These are phyloP conservation scores for Aegithalos caudatus DNA, from an alignment of 2,113 vertebrate genomes.

Conservation along the genomic window DNA sequence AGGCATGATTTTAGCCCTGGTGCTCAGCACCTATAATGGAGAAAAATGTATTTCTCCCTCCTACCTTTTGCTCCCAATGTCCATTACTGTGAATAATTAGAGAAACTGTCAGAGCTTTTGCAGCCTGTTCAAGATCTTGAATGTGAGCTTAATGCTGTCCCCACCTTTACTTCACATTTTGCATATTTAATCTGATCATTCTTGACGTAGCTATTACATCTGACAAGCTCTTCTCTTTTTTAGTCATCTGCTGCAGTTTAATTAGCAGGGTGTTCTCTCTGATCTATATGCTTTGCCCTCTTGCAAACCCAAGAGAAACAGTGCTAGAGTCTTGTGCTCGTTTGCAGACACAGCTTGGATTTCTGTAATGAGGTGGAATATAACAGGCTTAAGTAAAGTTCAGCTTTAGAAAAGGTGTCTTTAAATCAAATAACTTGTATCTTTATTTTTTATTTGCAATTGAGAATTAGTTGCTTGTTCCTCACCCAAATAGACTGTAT, in stretches of 20 bases:
- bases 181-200: slow-evolving; percentile 77
- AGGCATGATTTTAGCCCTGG: slow-evolving; percentile 81
- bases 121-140: slow-evolving; percentile 66
- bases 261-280: slow-evolving; percentile 79
- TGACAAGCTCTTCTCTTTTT: slow-evolving; percentile 74
- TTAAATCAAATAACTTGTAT: slow-evolving; percentile 4
- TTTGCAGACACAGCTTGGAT: slow-evolving; percentile 77
- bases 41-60: slow-evolving; percentile 76
- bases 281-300: slow-evolving; percentile 78
- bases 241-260: slow-evolving; percentile 77
- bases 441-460: background rate
- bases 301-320: slow-evolving; percentile 72
- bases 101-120: slow-evolving; percentile 78
- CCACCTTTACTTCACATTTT: slow-evolving; percentile 74
- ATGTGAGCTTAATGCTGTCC: slow-evolving; percentile 64
- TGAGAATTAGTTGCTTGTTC: background rate
- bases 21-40: slow-evolving; percentile 78
- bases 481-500: background rate
- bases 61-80: slow-evolving; percentile 77
- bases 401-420: slow-evolving; percentile 29
- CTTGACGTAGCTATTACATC: slow-evolving; percentile 64
- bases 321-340: slow-evolving; percentile 71
- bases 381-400: slow-evolving; percentile 49
- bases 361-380: slow-evolving; percentile 68
- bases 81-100: slow-evolving; percentile 83